Percentiles rank a stretch among this genome's conserved stretches.
These are phyloP conservation scores for Lasiurus borealis DNA, from an alignment of 2,113 vertebrate species.

Conservation along the genomic window DNA sequence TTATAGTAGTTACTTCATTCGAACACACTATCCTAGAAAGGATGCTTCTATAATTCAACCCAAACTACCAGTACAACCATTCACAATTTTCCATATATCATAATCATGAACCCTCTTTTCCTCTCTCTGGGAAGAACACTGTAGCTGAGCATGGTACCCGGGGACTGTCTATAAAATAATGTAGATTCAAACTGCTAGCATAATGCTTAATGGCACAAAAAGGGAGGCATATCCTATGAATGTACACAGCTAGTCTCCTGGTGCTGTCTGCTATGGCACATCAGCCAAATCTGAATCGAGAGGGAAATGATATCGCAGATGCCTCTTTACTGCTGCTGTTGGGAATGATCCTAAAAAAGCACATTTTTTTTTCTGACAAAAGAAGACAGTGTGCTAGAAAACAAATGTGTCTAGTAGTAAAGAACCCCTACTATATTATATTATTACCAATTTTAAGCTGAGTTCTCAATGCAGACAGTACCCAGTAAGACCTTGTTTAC, in stretches of 20 bases:
- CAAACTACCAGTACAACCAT: background rate
- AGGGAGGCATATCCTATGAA: constrained; percentile 15
- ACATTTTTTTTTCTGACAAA: constrained; percentile 47
- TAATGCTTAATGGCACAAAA: constrained; percentile 20
- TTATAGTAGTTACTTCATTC: background rate
- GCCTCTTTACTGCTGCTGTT: constrained; percentile 41
- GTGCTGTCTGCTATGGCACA: background rate
- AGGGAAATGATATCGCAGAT: constrained; percentile 43
- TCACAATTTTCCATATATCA: constrained; percentile 51
- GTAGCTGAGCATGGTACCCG: background rate
- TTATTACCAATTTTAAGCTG: background rate
- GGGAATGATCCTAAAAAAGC: constrained; percentile 57
- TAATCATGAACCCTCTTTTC: background rate
- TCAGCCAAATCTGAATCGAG: constrained; percentile 62
- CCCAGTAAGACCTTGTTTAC: background rate
- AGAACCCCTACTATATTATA: background rate
- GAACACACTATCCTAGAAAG: constrained; percentile 3
- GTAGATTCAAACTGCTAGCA: constrained; percentile 46
- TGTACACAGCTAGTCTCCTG: background rate
- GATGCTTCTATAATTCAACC: constrained; percentile 54
- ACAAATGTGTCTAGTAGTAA: background rate
- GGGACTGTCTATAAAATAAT: constrained; percentile 58
- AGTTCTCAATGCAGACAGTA: background rate
- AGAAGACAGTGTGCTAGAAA: background rate
- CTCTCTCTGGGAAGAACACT: constrained; percentile 23